Evolutionary conservation across 1,140 invertebrate genomes (phyloP), one percentile per base, ranked within the genome.

Genomic region (Lamellibrachia luymesi): DNA sequence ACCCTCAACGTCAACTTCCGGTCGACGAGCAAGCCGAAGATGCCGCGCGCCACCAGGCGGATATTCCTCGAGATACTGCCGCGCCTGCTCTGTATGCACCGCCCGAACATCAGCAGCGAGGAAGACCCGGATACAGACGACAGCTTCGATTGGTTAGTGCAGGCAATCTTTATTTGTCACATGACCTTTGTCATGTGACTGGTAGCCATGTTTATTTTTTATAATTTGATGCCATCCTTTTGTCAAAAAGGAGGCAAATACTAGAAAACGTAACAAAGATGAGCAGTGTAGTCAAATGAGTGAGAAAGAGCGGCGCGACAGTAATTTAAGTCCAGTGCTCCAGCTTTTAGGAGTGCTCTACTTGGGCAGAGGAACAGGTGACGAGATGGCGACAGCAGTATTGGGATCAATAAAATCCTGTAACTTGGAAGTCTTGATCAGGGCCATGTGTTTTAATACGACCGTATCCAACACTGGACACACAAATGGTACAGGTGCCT

Each of bases 1-100:
- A 98, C 99, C 89, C 97, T 99, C 90, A 99, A 99, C 96, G 98
- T 99, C 93, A 98, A 99, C 96, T 99, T 98, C 95, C 98, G 92
- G 27, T 38, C 38, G 89, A 49, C 52, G 50, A 51, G 27, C 50
- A 64, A 38, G 92, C 50, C 27, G 5, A 64, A 52, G 92, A 92
- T 92, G 92, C 27, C 50, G 52, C 50, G 52, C 10, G 8, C 51
- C 92, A 92, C 25, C 2, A 7, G 52, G 27, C 8, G 92, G 92
- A 52, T 92, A 50, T 92, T 92, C 92, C 92, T 92, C 50, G 10
- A 56, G 51, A 92, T 92, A n/a, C 92, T 92, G 50, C 50, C 92
- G 50, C 50, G 51, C 8, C 6, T 92, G 51, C 92, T 92, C 92
- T 56, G n/a, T 50, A 92, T 92, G 50, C 8, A 52, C 52, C 51